A percentile compares a stretch with the other conserved stretches of the same genome.
phyloP scores from a whole-genome alignment of 92 coral and sea anemone species.

The Palythoa grandiflora region DNA sequence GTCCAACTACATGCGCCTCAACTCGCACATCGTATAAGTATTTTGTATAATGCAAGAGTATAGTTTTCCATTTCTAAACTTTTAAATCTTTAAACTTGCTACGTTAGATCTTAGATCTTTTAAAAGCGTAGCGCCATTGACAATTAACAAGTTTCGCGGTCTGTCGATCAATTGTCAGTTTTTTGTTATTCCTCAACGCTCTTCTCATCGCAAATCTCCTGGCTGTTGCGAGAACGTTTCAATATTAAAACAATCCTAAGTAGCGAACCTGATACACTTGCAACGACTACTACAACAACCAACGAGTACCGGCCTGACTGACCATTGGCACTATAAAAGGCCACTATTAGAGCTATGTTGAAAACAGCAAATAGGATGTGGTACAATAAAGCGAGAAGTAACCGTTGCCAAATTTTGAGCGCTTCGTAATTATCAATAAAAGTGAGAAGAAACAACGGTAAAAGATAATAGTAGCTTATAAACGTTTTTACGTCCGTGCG shows the following conservation, averaged over 20 bases:
- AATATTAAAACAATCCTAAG: not conserved
- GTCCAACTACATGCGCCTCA: no score
- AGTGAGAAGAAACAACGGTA: conserved; percentile 15
- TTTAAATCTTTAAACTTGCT: no score
- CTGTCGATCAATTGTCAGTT: no score
- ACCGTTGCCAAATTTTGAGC: not conserved
- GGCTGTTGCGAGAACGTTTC: not conserved
- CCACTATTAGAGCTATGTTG: not conserved
- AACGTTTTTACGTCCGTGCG: not conserved
- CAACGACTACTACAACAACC: not conserved
- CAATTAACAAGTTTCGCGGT: no score
- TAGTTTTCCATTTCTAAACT: no score
- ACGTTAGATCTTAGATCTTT: no score
- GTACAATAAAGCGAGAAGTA: not conserved
- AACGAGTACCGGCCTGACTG: not conserved
- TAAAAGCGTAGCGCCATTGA: no score
- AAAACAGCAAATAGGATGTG: not conserved
- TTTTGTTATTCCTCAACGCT: no score
- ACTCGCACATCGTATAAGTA: no score
- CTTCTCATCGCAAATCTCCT: no score
- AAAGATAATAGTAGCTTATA: not conserved
- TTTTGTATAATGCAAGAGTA: no score
- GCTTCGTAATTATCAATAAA: conserved; percentile 1
- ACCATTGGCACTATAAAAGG: not conserved
- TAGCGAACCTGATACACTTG: not conserved